Conservation (phyloP, 2,113 vertebrate genomes). For the Sinocyclocheilus rhinocerous region DNA sequence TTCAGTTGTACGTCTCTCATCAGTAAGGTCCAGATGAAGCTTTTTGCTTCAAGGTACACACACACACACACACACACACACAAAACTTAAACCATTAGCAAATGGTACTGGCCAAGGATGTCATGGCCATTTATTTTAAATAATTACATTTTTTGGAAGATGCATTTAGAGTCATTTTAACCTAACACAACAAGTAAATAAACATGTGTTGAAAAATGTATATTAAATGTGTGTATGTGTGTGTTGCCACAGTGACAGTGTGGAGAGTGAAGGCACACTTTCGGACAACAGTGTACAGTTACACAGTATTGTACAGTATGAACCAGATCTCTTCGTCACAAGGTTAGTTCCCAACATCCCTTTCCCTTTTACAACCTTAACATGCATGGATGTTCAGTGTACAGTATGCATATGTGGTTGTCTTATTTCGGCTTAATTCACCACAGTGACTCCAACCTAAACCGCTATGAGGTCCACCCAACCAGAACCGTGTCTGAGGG, state of each 20-base stretch:
- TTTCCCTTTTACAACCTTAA: not conserved
- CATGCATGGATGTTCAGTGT: not conserved
- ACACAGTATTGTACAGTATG: slow-evolving; percentile 80
- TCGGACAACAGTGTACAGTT: slow-evolving; percentile 81
- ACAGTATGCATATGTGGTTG: not conserved
- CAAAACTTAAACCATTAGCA: slow-evolving; percentile 9
- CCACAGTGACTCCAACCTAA: slow-evolving; percentile 84
- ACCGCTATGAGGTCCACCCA: slow-evolving; percentile 89
- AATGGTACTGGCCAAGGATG: not conserved
- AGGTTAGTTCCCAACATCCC: slow-evolving; percentile 73
- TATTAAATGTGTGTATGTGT: slow-evolving; percentile 11
- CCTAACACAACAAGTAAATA: not conserved
- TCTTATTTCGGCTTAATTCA: slow-evolving; percentile 30
- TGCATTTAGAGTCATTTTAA: too few relatives aligned
- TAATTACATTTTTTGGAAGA: not conserved
- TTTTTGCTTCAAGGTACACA: slow-evolving; percentile 81
- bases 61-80: not conserved
- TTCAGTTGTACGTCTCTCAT: slow-evolving; percentile 87
- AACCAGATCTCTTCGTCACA: slow-evolving; percentile 86
- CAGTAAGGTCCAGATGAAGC: slow-evolving; percentile 78
- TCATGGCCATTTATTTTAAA: not conserved
- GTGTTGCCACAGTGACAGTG: slow-evolving; percentile 79
- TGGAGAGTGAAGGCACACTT: slow-evolving; percentile 77
- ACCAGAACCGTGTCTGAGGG: slow-evolving; percentile 76
- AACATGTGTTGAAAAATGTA: not conserved